Evolutionary conservation across 2,797 vertebrate genomes (phyloP).

Genomic region (Pampus argenteus): DNA sequence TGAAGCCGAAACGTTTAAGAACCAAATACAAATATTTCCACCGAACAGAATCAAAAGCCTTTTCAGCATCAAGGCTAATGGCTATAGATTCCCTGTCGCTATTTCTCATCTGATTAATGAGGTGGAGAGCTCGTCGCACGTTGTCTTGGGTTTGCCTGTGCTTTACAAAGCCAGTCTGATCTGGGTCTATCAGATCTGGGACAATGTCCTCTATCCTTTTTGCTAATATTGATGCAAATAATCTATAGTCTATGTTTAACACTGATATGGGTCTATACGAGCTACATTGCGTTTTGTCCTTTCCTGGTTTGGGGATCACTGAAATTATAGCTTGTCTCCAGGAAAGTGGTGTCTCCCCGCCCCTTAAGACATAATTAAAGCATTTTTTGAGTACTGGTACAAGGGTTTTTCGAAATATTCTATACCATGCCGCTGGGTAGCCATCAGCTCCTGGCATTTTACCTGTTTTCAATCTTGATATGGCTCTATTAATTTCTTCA

Average conservation of each 20-base stretch:
- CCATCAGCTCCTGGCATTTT: no score
- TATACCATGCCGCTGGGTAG: no score
- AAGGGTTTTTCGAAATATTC: no score
- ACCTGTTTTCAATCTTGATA: no score
- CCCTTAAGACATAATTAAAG: no score
- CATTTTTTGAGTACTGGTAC: no score
- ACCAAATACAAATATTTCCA: constrained; percentile 19
- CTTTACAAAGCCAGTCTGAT: constrained; percentile 48
- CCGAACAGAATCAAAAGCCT: constrained; percentile 24
- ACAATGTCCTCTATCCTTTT: constrained; percentile 38
- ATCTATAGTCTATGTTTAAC: constrained; percentile 15
- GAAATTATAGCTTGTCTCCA: constrained; percentile 14
- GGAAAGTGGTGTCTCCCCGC: no score
- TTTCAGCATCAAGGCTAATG: constrained; percentile 14
- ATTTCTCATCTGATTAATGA: constrained; percentile 2
- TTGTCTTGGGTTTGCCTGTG: no score
- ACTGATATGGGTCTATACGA: constrained; percentile 12
- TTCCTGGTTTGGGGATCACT: constrained; percentile 30
- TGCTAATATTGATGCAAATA: constrained; percentile 18
- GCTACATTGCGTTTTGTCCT: constrained; percentile 22
- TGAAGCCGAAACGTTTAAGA: constrained; percentile 21
- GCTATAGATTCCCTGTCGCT: background rate
- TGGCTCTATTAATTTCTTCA: no score
- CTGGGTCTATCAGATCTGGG: constrained; percentile 26
- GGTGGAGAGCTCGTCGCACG: background rate